A percentile compares a stretch with the other conserved stretches of the same genome.
Conservation (phyloP, 1,140 invertebrate species). For the Brachionus rotundiformis region DNA sequence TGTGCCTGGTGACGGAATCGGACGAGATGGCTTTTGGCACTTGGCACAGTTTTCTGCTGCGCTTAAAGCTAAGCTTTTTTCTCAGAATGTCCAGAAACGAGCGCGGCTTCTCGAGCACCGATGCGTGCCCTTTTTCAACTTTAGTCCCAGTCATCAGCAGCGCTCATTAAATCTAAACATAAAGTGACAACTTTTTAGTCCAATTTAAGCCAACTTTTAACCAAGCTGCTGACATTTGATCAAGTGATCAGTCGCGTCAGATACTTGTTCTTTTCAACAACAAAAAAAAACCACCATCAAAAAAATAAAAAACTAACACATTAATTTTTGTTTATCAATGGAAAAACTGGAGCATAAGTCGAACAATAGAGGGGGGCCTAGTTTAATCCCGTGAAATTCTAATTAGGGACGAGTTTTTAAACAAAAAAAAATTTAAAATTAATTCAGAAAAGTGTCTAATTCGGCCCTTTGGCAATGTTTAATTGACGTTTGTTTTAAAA, state of each 20-base stretch:
- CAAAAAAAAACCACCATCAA: neutral
- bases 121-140: neutral
- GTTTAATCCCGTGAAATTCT: conserved; percentile 13
- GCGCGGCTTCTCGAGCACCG: neutral
- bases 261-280: conserved; percentile 6
- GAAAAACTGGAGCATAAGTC: conserved; percentile 47
- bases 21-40: neutral
- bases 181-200: neutral
- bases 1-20: neutral
- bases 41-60: neutral
- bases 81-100: neutral
- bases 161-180: neutral
- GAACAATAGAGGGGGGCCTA: conserved; percentile 31
- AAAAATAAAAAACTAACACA: conserved; percentile 10
- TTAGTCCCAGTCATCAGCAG: neutral
- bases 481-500: neutral
- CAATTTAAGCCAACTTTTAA: neutral
- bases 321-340: conserved; percentile 37
- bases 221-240: neutral
- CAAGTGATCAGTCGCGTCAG: conserved; percentile 47
- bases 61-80: neutral
- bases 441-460: neutral
- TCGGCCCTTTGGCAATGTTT: neutral
- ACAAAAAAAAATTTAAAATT: conserved; percentile 23
- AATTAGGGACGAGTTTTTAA: neutral